Conservation (phyloP, 1,140 invertebrate species). For the Cyphomyrmex costatus region DNA sequence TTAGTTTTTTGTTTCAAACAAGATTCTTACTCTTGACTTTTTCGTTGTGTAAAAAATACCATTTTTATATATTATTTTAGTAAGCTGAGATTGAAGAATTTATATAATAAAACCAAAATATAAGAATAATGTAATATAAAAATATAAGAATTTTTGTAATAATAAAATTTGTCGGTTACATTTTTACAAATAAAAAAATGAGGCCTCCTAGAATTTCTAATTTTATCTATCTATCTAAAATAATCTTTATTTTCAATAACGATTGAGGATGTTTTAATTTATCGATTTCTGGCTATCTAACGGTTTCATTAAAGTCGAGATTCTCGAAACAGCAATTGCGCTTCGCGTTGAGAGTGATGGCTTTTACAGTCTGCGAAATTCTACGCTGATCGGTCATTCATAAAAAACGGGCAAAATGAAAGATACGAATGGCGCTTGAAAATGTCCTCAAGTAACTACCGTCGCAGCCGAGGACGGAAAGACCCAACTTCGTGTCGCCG, state of each 20-base stretch:
- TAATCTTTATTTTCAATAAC: not conserved
- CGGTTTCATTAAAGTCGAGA: constrained; percentile 2
- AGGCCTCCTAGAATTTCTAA: too few relatives aligned
- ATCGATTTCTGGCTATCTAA: not conserved
- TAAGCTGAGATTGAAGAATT: too few relatives aligned
- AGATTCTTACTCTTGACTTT: too few relatives aligned
- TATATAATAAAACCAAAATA: too few relatives aligned
- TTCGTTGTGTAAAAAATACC: too few relatives aligned
- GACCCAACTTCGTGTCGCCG: not conserved
- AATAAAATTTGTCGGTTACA: too few relatives aligned
- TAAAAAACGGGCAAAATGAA: constrained; percentile 21
- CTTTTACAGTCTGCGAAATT: not conserved
- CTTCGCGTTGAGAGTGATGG: not conserved
- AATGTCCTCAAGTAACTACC: not conserved
- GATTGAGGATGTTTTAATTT: not conserved
- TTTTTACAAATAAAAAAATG: too few relatives aligned
- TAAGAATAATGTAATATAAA: too few relatives aligned
- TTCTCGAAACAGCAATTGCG: constrained; percentile 1
- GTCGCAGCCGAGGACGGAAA: not conserved
- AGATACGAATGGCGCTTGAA: not conserved
- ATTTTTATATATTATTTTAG: too few relatives aligned
- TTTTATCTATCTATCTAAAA: too few relatives aligned
- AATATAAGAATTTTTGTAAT: too few relatives aligned
- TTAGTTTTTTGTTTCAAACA: too few relatives aligned
- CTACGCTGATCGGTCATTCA: constrained; percentile 4